A percentile compares a stretch with the other conserved stretches of the same genome.
These are phyloP conservation scores for Calypte anna DNA, from an alignment of 2,113 vertebrate species.

Conservation along the genomic window DNA sequence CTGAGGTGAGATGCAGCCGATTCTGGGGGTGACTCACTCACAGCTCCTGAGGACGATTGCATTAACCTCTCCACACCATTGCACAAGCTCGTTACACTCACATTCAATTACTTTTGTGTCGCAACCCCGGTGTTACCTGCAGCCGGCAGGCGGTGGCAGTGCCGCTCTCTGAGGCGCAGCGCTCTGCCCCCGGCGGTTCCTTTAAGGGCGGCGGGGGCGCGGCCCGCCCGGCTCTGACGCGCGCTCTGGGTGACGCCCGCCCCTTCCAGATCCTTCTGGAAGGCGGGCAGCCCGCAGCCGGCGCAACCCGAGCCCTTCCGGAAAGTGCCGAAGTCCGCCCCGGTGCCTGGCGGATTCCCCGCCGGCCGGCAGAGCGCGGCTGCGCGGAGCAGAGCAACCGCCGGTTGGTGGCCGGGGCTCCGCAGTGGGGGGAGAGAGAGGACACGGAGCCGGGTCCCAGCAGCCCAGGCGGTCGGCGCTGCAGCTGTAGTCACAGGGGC, in stretches of 20 bases:
- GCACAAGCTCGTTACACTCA: rapidly evolving
- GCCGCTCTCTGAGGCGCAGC: too few species aligned
- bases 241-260: not conserved
- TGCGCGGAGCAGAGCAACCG: constrained; percentile 61
- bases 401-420: constrained; percentile 73
- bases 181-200: not conserved
- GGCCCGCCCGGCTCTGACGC: not conserved
- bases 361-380: constrained; percentile 35
- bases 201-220: not conserved
- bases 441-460: not conserved
- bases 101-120: rapidly evolving
- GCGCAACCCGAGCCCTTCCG: constrained; percentile 60
- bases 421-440: constrained; percentile 57
- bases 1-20: rapidly evolving
- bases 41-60: not conserved
- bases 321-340: constrained; percentile 58
- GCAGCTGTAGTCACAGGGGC: not conserved
- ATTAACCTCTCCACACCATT: not conserved
- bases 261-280: constrained; percentile 79
- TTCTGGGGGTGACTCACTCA: not conserved
- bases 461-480: not conserved
- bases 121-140: not conserved
- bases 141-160: too few species aligned
- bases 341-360: not conserved
- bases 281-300: not conserved